Evolutionary conservation across 2,113 vertebrate species (phyloP).

Genomic region (Aphyosemion australe): DNA sequence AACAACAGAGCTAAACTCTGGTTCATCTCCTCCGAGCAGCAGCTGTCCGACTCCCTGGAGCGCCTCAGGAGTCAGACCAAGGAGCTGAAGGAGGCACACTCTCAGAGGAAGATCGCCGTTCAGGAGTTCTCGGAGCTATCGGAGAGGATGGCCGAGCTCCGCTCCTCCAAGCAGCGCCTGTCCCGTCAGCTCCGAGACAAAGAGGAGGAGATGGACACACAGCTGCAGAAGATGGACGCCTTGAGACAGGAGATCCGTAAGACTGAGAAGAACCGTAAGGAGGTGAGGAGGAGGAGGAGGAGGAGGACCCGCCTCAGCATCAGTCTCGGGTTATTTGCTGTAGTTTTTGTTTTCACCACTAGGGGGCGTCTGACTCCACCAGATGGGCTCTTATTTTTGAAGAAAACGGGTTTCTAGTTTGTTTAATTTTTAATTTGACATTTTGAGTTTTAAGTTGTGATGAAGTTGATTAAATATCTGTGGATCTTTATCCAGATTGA

Average conservation of each 20-base stretch:
- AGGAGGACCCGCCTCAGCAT: neutral
- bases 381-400: neutral
- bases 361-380: neutral
- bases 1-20: too few species aligned
- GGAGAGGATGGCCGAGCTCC: constrained; percentile 89
- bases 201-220: constrained; percentile 90
- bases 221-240: constrained; percentile 87
- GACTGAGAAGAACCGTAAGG: constrained; percentile 89
- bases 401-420: too few species aligned
- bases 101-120: constrained; percentile 90
- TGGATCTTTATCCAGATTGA: too few species aligned
- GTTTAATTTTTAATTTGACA: too few species aligned
- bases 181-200: constrained; percentile 92
- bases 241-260: constrained; percentile 90
- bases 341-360: neutral
- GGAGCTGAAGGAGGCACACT: constrained; percentile 92
- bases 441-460: too few species aligned
- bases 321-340: neutral
- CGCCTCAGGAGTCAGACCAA: constrained; percentile 88
- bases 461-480: too few species aligned
- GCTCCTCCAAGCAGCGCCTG: constrained; percentile 90
- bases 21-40: constrained; percentile 75
- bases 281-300: constrained; percentile 74
- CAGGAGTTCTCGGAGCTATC: constrained; percentile 93
- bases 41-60: constrained; percentile 89